phyloP scores from a whole-genome alignment of 2,113 vertebrate species.

The Chionomys nivalis region DNA sequence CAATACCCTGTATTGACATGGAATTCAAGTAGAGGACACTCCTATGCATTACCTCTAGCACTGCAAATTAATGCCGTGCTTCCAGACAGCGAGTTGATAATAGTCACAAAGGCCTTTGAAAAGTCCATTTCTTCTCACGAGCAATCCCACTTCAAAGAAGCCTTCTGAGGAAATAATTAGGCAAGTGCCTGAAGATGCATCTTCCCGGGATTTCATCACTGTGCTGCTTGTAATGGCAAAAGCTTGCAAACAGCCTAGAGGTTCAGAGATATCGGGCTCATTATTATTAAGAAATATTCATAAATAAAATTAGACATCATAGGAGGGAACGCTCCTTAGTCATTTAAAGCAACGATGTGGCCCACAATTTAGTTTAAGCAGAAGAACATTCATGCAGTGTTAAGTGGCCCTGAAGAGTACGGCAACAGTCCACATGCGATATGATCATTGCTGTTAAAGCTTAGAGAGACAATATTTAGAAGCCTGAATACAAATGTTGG shows the following conservation, averaged over 20 bases:
- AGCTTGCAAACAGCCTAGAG: conserved; percentile 27
- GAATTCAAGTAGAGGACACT: conserved; percentile 63
- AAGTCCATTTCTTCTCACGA: conserved; percentile 66
- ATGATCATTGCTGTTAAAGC: neutral
- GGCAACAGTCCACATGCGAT: neutral
- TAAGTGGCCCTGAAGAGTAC: neutral
- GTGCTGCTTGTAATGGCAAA: conserved; percentile 22
- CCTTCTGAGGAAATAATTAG: conserved; percentile 76
- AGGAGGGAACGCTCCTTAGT: conserved; percentile 25
- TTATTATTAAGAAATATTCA: conserved; percentile 34
- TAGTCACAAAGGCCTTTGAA: conserved; percentile 72
- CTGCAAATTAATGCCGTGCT: conserved; percentile 62
- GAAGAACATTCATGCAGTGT: neutral
- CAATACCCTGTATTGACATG: conserved; percentile 32
- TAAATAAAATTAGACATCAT: neutral
- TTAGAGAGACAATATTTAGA: neutral
- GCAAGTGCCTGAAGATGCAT: conserved; percentile 63
- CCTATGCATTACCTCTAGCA: conserved; percentile 20
- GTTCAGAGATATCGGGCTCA: neutral
- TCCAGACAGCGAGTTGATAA: conserved; percentile 69
- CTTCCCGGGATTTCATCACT: conserved; percentile 39
- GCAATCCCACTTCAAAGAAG: conserved; percentile 69
- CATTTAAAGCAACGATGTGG: conserved; percentile 51
- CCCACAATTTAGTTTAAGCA: neutral
- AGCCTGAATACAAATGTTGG: neutral